These are phyloP conservation scores for Drosophila diplacantha DNA, from an alignment of 2,888 invertebrate genomes.

Conservation along the genomic window DNA sequence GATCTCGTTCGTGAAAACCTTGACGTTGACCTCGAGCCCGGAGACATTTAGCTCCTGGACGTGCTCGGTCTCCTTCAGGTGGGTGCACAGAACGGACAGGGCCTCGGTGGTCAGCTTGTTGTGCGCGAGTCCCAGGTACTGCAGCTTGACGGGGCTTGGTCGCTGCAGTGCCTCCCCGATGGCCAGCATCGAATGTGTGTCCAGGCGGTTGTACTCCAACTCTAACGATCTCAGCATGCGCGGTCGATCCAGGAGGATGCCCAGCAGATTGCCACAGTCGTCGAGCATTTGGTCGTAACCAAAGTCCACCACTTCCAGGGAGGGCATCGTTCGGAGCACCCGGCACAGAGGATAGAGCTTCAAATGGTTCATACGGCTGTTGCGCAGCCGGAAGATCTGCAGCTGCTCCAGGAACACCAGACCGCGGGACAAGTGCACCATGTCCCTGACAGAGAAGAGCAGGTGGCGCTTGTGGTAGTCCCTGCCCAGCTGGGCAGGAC, in stretches of 20 bases:
- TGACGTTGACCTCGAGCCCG: constrained; percentile 36
- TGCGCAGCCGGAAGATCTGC: constrained; percentile 66
- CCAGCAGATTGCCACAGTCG: constrained; percentile 58
- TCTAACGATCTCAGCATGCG: constrained; percentile 55
- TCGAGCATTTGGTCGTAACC: constrained; percentile 66
- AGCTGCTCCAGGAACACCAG: constrained; percentile 51
- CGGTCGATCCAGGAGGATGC: constrained; percentile 50
- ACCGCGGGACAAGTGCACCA: constrained; percentile 60
- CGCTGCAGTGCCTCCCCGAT: constrained; percentile 37
- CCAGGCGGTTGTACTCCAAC: constrained; percentile 65
- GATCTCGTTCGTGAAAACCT: constrained; percentile 37
- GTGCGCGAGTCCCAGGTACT: constrained; percentile 64
- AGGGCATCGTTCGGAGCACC: constrained; percentile 46
- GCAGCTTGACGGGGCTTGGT: constrained; percentile 35
- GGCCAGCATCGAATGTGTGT: constrained; percentile 25
- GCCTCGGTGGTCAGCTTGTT: constrained; percentile 59
- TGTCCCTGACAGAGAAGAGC: constrained; percentile 70
- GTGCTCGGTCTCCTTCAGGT: constrained; percentile 50
- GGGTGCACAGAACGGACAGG: constrained; percentile 38
- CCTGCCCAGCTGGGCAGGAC: constrained; percentile 53
- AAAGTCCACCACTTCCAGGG: constrained; percentile 67
- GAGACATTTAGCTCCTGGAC: constrained; percentile 57
- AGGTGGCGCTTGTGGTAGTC: constrained; percentile 65
- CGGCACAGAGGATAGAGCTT: constrained; percentile 62
- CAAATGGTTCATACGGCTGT: constrained; percentile 66